Evolutionary conservation across 2,888 invertebrate species (phyloP), one percentile per base, ranked within the genome.

Genomic region (Amitus sp.): DNA sequence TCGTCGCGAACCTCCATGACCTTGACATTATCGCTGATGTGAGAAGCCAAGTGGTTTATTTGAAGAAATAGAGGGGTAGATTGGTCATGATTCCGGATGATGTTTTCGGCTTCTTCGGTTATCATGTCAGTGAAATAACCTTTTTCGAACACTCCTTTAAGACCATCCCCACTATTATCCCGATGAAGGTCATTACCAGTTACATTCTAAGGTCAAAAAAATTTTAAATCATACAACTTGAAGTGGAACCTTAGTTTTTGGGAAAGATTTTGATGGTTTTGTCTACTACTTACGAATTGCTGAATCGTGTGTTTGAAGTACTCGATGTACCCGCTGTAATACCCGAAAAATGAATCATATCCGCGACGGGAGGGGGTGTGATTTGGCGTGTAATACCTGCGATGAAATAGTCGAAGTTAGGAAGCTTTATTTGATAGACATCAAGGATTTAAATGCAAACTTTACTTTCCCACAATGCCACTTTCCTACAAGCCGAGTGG

Each of bases 301-400:
- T 76, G 72, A 1, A 85, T 77, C 1, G 85, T 86, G 58, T 90
- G 87, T 70, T 90, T 89, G 73, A 87, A 93, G 75, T 96, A 96
- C 76, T 94, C 92, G 55, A 93, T 88, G 66, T 87, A 89, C 1
- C 93, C 94, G 59, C 89, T 90, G 85, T 92, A 91, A 76, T 94
- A 95, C 1, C 96, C 96, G 75, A 88, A 92, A 78, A 94, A 93
- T 3, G 87, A 85, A 69, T 93, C 89, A 74, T 93, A 96, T 2
- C 94, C 94, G 28, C 94, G 85, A 60, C 83, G 82, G 0, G 87
- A 87, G 1, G 94, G 94, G 4, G 91, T 87, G 74, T 87, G 89
- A 62, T 85, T 82, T 47, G 81, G 72, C 5, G 80, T 76, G 60
- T 81, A 83, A 73, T 85, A 85, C 28, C 28, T 27, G 28, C 5